These are phyloP conservation scores for Colostygia pectinataria DNA, from an alignment of 2,888 invertebrate genomes.

Conservation along the genomic window DNA sequence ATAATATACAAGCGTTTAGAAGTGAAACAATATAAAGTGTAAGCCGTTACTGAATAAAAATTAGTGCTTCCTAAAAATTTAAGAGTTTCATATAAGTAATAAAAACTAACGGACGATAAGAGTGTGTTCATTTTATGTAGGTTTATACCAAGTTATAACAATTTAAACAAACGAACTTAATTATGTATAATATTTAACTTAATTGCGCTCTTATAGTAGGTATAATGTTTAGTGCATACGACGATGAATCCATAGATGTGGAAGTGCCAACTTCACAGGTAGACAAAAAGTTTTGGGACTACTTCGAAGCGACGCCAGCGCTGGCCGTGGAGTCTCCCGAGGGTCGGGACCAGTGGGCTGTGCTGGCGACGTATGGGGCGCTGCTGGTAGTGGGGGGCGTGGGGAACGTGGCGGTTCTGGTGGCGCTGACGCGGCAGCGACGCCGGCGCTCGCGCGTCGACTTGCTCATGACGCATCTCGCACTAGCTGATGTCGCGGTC, in stretches of 20 bases:
- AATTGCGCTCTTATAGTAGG: too few relatives aligned
- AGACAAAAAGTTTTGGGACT: slow-evolving; percentile 65
- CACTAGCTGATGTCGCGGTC: slow-evolving; percentile 91
- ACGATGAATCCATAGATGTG: not conserved
- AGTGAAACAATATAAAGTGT: too few relatives aligned
- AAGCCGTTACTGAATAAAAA: too few relatives aligned
- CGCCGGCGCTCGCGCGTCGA: slow-evolving; percentile 89
- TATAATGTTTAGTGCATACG: slow-evolving; percentile 9
- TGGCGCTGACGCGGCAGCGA: slow-evolving; percentile 84
- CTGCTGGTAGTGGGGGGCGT: slow-evolving; percentile 86
- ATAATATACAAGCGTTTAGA: too few relatives aligned
- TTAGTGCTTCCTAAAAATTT: not conserved
- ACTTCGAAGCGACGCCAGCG: slow-evolving; percentile 52
- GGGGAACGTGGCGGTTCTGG: slow-evolving; percentile 88
- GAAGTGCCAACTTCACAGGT: slow-evolving; percentile 43
- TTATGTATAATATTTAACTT: too few relatives aligned
- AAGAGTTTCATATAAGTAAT: too few relatives aligned
- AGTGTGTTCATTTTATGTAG: slow-evolving; percentile 9
- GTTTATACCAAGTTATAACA: too few relatives aligned
- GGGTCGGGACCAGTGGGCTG: slow-evolving; percentile 55
- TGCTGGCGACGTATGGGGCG: slow-evolving; percentile 84
- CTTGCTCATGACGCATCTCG: slow-evolving; percentile 89
- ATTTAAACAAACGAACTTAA: too few relatives aligned
- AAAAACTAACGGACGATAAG: not conserved
- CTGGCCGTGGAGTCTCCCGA: slow-evolving; percentile 33